Evolutionary conservation across 2,113 vertebrate genomes (phyloP), one percentile per base, ranked within the genome.

Genomic region (Pitta sordida): DNA sequence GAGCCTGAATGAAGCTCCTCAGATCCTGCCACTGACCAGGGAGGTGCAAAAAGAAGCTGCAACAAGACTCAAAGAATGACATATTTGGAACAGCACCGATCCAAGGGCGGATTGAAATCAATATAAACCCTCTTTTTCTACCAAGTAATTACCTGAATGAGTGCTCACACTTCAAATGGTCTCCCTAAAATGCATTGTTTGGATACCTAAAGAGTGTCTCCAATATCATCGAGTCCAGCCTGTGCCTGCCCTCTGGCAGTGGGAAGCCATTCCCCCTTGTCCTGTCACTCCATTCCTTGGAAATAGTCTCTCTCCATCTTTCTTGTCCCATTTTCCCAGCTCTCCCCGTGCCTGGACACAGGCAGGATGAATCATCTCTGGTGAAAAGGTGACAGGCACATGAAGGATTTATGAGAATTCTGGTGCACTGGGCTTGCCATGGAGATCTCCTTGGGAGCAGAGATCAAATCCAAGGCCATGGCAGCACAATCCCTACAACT

Each of bases 1-100:
- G 83, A 70, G 58, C 49, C 59, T 53, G 83, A 63, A 88, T n/a
- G 59, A 82, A 71, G 78, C 37, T 52, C 39, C 36, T 32, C 12
- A 9, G 20, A 29, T 6, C 23, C 49, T 17, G 4, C 24, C 74
- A 43, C 18, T 62, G 71, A 68, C 55, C 2, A 13, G 56, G 59
- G 59, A 64, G 30, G 53, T 3, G 7, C 37, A 77, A 36, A 80
- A 71, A 58, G 37, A 22, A 88, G 26, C 34, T 48, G 20, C 2
- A 4, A 48, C 0, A 3, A 78, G 77, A 58, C 0, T 1, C 19
- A 36, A 70, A 67, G 10, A 51, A 37, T 15, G 29, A 69, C 0
- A 0, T 23, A 24, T 15, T 70, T 58, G 34, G 64, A 88, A 30
- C 20, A 34, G 64, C 46, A 39, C 4, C 0, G 7, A 67, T 19